A percentile compares a stretch with the other conserved stretches of the same genome.
Conservation (phyloP, 1,140 invertebrate genomes). For the Pantala flavescens region DNA sequence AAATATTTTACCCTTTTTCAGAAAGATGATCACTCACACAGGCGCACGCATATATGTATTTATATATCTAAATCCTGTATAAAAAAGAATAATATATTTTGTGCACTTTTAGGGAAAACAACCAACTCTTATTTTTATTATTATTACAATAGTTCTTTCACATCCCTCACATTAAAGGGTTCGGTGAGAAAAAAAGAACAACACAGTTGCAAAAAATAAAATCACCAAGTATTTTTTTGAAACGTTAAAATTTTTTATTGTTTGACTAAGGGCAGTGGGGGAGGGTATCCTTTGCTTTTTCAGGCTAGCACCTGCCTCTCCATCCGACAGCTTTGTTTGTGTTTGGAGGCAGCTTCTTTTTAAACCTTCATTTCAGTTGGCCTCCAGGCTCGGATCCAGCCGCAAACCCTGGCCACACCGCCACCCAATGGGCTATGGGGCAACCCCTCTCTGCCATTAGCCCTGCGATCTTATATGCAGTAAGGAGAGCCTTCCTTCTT, state of each 20-base stretch:
- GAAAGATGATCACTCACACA: background rate
- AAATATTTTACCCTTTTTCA: background rate
- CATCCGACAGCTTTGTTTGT: background rate
- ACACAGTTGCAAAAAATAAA: background rate
- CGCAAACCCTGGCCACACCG: background rate
- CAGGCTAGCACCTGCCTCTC: background rate
- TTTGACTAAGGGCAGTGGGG: conserved; percentile 7
- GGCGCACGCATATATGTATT: too few species aligned
- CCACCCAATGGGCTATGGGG: background rate
- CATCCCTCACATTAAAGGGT: background rate
- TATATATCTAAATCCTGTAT: background rate
- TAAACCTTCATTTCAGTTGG: background rate
- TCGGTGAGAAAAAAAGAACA: conserved; percentile 1
- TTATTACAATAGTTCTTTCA: background rate
- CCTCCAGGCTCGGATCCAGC: conserved; percentile 1
- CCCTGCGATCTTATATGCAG: background rate
- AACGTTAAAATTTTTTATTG: background rate
- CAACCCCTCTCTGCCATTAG: background rate
- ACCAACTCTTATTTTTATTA: background rate
- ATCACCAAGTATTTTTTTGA: background rate
- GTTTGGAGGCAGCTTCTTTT: background rate
- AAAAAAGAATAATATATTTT: background rate
- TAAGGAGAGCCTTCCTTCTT: background rate
- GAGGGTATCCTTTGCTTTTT: background rate
- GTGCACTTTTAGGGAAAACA: conserved; percentile 1